phyloP scores from a whole-genome alignment of 1,140 invertebrate species.

The Mamestra configurata region DNA sequence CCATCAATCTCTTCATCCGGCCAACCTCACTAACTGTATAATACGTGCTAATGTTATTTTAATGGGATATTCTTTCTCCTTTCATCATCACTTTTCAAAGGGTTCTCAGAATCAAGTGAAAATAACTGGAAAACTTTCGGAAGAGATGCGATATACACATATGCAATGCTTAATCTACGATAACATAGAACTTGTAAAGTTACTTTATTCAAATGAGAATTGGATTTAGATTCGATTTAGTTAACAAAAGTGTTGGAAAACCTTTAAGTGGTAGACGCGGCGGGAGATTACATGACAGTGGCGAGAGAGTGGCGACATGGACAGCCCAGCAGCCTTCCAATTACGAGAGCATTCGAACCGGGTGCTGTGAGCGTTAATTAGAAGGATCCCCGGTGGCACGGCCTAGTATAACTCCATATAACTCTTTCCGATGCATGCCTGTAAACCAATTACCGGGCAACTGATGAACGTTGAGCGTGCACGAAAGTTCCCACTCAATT shows the following conservation, averaged over 20 bases:
- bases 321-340: slow-evolving; percentile 67
- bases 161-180: background rate
- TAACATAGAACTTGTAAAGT: slow-evolving; percentile 5
- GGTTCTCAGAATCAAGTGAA: background rate
- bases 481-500: slow-evolving; percentile 76
- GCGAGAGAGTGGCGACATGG: slow-evolving; percentile 54
- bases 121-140: background rate
- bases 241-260: background rate
- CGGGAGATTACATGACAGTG: slow-evolving; percentile 42
- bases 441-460: slow-evolving; percentile 80
- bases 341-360: slow-evolving; percentile 69
- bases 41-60: slow-evolving; percentile 7
- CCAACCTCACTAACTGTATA: background rate
- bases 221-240: background rate
- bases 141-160: background rate
- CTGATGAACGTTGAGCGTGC: slow-evolving; percentile 75
- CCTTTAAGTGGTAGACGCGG: slow-evolving; percentile 22
- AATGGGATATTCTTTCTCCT: slow-evolving; percentile 13
- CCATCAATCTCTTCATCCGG: background rate
- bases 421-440: slow-evolving; percentile 65
- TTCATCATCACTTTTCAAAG: background rate
- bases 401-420: slow-evolving; percentile 49
- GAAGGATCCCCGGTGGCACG: slow-evolving; percentile 70
- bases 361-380: slow-evolving; percentile 79
- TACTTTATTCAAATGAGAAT: slow-evolving; percentile 7